These are phyloP conservation scores for Emydura subglobosa DNA, from an alignment of 2,113 vertebrate genomes.

Conservation along the genomic window DNA sequence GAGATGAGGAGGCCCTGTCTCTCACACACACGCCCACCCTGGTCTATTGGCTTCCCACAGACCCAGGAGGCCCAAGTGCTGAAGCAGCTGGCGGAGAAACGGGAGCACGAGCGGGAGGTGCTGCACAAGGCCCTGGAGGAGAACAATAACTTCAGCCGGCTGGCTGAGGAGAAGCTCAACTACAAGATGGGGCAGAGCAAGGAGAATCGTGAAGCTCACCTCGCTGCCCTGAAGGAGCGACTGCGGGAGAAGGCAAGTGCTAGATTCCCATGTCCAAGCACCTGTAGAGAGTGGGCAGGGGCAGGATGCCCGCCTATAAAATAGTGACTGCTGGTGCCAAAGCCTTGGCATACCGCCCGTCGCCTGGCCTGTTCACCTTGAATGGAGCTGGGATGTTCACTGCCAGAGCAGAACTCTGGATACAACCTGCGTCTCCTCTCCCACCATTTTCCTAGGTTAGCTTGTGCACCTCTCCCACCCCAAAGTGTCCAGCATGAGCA, in stretches of 20 bases:
- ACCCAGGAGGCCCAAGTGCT: constrained; percentile 89
- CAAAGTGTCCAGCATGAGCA: neutral
- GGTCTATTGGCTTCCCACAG: constrained; percentile 54
- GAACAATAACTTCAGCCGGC: constrained; percentile 90
- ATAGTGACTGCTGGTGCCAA: fast-evolving
- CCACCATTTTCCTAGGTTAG: neutral
- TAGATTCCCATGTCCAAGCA: fast-evolving
- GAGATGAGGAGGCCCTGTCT: fast-evolving
- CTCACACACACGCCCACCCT: fast-evolving
- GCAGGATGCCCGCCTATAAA: fast-evolving
- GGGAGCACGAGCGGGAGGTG: constrained; percentile 88
- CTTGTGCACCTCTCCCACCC: neutral
- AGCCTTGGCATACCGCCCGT: fast-evolving
- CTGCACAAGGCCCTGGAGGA: constrained; percentile 90
- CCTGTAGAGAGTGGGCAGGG: fast-evolving
- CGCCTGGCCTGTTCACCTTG: neutral
- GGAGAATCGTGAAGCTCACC: constrained; percentile 90
- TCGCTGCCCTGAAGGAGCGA: constrained; percentile 88
- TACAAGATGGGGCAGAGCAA: constrained; percentile 92
- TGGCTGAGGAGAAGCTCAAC: constrained; percentile 90
- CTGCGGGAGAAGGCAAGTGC: constrained; percentile 84
- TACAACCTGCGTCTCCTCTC: neutral
- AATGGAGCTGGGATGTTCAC: neutral
- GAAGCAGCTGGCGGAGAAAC: constrained; percentile 90
- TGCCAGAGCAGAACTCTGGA: neutral